Evolutionary conservation across 2,113 vertebrate species (phyloP).

Genomic region (Grus americana): DNA sequence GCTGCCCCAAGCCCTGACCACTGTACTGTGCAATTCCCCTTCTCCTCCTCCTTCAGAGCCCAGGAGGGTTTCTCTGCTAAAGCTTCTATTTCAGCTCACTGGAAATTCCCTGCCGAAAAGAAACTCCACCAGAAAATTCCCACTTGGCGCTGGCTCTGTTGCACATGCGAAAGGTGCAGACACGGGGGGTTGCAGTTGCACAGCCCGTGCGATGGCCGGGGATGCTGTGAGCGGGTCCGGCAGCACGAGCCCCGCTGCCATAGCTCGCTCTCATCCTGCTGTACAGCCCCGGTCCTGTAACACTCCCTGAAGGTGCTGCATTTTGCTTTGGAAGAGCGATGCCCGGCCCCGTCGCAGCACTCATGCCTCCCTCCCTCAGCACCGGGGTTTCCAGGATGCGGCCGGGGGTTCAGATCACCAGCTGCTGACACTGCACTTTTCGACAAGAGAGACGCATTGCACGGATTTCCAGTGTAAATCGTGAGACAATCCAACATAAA

Average conservation of each 20-base stretch:
- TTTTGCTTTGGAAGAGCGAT: background rate
- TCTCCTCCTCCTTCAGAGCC: background rate
- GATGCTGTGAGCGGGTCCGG: rapidly evolving
- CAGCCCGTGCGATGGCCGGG: rapidly evolving
- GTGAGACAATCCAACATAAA: constrained; percentile 28
- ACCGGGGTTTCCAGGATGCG: background rate
- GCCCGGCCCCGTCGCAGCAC: rapidly evolving
- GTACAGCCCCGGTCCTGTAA: rapidly evolving
- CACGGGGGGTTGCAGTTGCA: rapidly evolving
- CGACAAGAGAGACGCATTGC: background rate
- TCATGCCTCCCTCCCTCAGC: background rate
- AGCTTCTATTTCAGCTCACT: background rate
- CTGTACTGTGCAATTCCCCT: background rate
- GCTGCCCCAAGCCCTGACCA: background rate
- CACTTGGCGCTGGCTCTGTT: background rate
- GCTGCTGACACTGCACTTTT: constrained; percentile 36
- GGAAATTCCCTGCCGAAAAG: constrained; percentile 35
- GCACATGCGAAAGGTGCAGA: background rate
- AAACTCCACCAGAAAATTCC: constrained; percentile 9
- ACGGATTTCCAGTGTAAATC: constrained; percentile 34
- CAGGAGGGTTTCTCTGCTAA: background rate
- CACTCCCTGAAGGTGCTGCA: rapidly evolving
- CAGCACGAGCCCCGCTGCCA: background rate
- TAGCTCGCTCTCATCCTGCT: background rate
- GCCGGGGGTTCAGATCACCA: background rate